Evolutionary conservation across 2,797 vertebrate genomes (phyloP), one percentile per base, ranked within the genome.

Genomic region (Aselliscus stoliczkanus): DNA sequence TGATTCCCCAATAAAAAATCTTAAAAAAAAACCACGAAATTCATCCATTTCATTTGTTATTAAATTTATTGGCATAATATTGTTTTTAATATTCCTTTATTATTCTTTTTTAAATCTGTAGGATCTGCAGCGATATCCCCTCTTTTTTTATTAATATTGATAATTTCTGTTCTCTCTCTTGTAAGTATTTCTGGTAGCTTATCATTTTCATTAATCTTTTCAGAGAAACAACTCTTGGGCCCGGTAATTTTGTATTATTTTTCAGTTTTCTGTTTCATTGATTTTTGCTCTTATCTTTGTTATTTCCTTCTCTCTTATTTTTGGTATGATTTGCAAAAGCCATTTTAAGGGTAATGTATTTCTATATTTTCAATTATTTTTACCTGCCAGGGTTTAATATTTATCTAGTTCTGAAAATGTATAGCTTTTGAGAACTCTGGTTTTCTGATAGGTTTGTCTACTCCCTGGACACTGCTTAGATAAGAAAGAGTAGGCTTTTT

Each of bases 211-310:
- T 58, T 58, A 80, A 89, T 67, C 11, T 79, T 86, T 93, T 62
- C 12, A 65, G 67, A 85, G 50, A 89, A 89, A 21, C 15, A 67
- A 44, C 5, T 81, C 72, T 54, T 89, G 25, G 42, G 5, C 31
- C 9, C 37, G 52, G 88, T 69, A 69, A 60, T 93, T 84, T 95
- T 88, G 23, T 76, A 39, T 94, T n/a, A 13, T 87, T 87, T 79
- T 93, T 72, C 64, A 73, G 21, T 93, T 91, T 89, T 88, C 52
- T 75, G 3, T 83, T 94, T 72, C 37, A 79, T n/a, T 73, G 75
- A 82, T 91, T 69, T 70, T 8, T 94, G 20, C 17, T 56, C 12
- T 88, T 64, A 25, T 31, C 37, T 54, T 89, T 85, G 25, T 82
- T 90, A 67, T 64, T 87, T 60, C 34, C 21, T 90, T 39, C 42